Base-by-base conservation (phyloP, 2,113 vertebrate genomes). In the Peromyscus polionotus region DNA sequence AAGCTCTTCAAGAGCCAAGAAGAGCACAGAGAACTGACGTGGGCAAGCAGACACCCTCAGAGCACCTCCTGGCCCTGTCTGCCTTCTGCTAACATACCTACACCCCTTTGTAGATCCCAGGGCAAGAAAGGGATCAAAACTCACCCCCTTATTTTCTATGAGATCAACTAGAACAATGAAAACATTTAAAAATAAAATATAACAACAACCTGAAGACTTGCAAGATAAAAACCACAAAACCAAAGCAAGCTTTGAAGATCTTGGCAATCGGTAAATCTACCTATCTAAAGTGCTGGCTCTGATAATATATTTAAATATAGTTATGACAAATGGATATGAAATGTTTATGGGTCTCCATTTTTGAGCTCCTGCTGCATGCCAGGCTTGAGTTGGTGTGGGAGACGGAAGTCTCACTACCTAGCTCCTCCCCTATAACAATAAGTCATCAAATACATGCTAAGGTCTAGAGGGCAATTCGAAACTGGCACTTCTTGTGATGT, bases 41-140 rank as follows among this genome's bases (percentile, higher is more conserved):
- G 1, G 70, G 31, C 7, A 42, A 72, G 57, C 54, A 3, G n/a
- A 42, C 22, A 0, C 26, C 2, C 19, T 22, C 22, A 33, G 28
- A 17, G 70, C 0, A 5, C 4, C n/a, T 36, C 61, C n/a, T 31
- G 22, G 36, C n/a, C 61, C 8, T 9, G 5, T 13, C 4, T 7
- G 24, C 39, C 36, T 31, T 88, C 81, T 68, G 39, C 28, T 48
- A 14, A 19, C 11, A 0, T 14, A 70, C 39, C 33, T 17, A 24
- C 24, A 31, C 33, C 33, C 3, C 10, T 68, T 65, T n/a, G 54
- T 6, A 8, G 28, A 14, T 39, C 63, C 77, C 16, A 57, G 57
- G 26, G 48, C 61, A 24, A 85, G 28, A 11, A 72, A 28, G 24
- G 51, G 45, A 77, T 63, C 42, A 33, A 36, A 93, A 86, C 31